Evolutionary conservation across 2,113 vertebrate genomes (phyloP).

Genomic region (Rhineura floridana): DNA sequence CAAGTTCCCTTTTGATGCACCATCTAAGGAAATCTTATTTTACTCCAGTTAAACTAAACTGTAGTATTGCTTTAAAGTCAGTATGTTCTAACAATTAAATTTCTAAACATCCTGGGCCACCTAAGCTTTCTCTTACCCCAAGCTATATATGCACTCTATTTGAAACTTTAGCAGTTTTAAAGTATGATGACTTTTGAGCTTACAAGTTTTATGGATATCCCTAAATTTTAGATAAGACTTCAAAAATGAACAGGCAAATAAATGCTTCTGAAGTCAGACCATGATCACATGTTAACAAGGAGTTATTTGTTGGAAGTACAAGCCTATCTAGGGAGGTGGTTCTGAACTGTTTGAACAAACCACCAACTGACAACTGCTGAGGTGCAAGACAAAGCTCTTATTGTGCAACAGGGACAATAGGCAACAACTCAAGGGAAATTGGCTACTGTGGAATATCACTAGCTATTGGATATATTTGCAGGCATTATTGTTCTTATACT

Average conservation of each 20-base stretch:
- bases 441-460: background rate
- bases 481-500: background rate
- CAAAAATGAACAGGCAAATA: background rate
- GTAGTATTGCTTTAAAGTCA: background rate
- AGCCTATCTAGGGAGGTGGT: slow-evolving; percentile 42
- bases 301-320: slow-evolving; percentile 35
- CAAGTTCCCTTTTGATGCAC: background rate
- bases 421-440: background rate
- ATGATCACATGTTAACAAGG: slow-evolving; percentile 55
- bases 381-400: slow-evolving; percentile 72
- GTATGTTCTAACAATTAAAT: background rate
- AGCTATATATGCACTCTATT: background rate
- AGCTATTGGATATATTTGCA: background rate
- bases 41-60: background rate
- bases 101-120: background rate
- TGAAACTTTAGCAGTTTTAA: background rate
- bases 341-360: slow-evolving; percentile 41
- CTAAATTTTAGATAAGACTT: background rate
- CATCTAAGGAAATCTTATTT: background rate
- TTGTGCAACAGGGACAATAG: slow-evolving; percentile 72
- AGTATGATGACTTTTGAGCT: background rate
- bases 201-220: background rate
- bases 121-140: background rate
- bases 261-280: background rate
- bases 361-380: slow-evolving; percentile 71